Evolutionary conservation across 2,113 vertebrate species (phyloP), one percentile per base, ranked within the genome.

Genomic region (Noturus placidus): DNA sequence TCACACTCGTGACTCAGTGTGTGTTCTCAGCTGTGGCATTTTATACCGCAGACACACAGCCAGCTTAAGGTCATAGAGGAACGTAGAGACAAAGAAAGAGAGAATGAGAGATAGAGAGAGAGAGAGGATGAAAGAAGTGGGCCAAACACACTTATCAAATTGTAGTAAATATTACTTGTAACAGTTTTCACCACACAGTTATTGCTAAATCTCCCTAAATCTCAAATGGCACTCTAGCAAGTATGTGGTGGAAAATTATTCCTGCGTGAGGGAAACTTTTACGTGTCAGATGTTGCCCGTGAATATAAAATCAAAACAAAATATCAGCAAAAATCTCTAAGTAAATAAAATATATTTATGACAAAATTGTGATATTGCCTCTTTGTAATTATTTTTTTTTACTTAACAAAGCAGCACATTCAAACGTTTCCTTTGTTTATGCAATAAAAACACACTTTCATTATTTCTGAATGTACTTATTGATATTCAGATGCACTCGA

Each of bases 1-100:
- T 35, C 38, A 11, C 0, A 4, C 9, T n/a, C 33, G n/a, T 84
- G 82, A 84, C 82, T 84, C 82, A 70, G 82, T 52, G 65, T 70
- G 82, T 70, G n/a, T 52, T 84, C 42, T 83, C 42, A 54, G 46
- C 82, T 69, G 46, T 69, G 63, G 46, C 82, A 69, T 30, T 69
- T 52, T 70, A 52, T 15, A 30, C 82, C 54, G 46, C 46, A 33
- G 46, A 69, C 27, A n/a, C 13, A 25, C 59, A 33, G 56, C 13
- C 35, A 52, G 27, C 7, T 52, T 69, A 83, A 83, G 38, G 52
- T 81, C 22, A 56, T 0, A 30, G 46, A 83, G 63, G 33, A 35
- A 70, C 1, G 14, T 20, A 38, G 30, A 59, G 56, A 59, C 30
- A 59, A 11, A 50, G 42, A 42, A 25, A 46, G 1, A 0, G 38